A percentile compares a stretch with the other conserved stretches of the same genome.
Conservation (phyloP, 2,888 invertebrate genomes). For the Penaeus monodon region DNA sequence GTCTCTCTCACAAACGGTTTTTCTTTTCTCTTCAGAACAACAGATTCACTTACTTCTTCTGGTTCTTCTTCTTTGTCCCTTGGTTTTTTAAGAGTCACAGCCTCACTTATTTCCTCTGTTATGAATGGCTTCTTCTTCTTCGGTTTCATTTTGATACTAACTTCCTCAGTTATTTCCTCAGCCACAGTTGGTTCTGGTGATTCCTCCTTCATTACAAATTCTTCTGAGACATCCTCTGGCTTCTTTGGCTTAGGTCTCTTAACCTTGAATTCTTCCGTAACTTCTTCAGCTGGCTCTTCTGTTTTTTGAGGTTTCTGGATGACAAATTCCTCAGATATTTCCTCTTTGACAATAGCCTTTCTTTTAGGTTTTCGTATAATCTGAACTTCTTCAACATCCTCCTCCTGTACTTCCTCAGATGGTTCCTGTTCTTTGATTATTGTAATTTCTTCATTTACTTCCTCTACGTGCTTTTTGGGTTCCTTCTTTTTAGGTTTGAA, state of each 20-base stretch:
- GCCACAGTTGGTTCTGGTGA: constrained; percentile 66
- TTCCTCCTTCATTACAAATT: constrained; percentile 46
- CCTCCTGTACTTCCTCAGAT: constrained; percentile 65
- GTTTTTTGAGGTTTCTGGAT: constrained; percentile 69
- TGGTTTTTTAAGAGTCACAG: constrained; percentile 48
- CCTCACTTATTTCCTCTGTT: constrained; percentile 51
- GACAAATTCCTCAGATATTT: constrained; percentile 39
- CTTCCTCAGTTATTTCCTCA: constrained; percentile 69
- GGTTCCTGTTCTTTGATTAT: constrained; percentile 48
- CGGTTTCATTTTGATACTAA: constrained; percentile 71
- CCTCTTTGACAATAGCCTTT: constrained; percentile 72
- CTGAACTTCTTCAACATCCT: constrained; percentile 73
- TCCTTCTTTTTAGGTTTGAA: constrained; percentile 17
- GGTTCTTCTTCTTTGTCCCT: constrained; percentile 32
- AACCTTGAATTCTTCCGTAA: constrained; percentile 70
- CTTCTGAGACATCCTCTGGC: constrained; percentile 51
- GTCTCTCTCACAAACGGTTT: constrained; percentile 39
- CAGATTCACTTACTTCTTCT: constrained; percentile 47
- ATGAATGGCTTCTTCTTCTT: constrained; percentile 71
- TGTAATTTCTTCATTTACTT: constrained; percentile 66
- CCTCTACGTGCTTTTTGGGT: constrained; percentile 12
- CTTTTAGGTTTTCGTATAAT: constrained; percentile 77
- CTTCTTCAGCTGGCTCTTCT: constrained; percentile 75
- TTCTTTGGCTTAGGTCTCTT: constrained; percentile 67
- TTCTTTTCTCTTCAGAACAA: constrained; percentile 56